Conservation (phyloP, 1,140 invertebrate genomes). For the Saxidomus purpurata region DNA sequence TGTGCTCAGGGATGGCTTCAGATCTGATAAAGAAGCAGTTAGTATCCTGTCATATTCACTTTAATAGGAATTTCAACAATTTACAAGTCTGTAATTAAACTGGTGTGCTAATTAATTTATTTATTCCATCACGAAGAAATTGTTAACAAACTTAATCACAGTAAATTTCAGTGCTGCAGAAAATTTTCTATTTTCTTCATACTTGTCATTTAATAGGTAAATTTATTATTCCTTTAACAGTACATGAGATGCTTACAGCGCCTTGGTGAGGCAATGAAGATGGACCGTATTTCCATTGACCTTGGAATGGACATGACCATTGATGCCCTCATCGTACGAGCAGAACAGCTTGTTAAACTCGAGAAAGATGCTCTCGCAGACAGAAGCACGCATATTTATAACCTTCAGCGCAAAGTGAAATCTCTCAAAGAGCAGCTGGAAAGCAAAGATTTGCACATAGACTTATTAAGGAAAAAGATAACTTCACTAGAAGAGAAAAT, state of each 20-base stretch:
- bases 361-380: constrained; percentile 83
- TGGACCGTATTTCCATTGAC: constrained; percentile 85
- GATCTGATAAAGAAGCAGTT: constrained; percentile 85
- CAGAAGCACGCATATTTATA: constrained; percentile 85
- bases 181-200: too few relatives aligned
- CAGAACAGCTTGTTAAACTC: constrained; percentile 84
- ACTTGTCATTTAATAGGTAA: too few relatives aligned
- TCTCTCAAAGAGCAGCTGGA: constrained; percentile 95
- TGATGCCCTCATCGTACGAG: constrained; percentile 84
- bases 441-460: constrained; percentile 95
- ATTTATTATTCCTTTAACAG: constrained; percentile 72
- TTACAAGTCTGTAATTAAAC: neutral
- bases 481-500: constrained; percentile 83
- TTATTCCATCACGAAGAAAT: too few relatives aligned
- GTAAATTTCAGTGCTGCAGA: too few relatives aligned
- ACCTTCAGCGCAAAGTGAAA: constrained; percentile 87
- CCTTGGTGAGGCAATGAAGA: constrained; percentile 84
- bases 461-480: constrained; percentile 93
- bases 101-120: neutral
- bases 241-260: constrained; percentile 84
- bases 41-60: constrained; percentile 9
- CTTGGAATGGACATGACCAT: constrained; percentile 85
- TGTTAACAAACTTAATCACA: too few relatives aligned
- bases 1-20: constrained; percentile 84
- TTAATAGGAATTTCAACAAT: neutral